Percentiles rank a stretch among this genome's conserved stretches.
Conservation (phyloP, 37 sponge, comb jelly and placozoan species). For the Spongilla lacustris region DNA sequence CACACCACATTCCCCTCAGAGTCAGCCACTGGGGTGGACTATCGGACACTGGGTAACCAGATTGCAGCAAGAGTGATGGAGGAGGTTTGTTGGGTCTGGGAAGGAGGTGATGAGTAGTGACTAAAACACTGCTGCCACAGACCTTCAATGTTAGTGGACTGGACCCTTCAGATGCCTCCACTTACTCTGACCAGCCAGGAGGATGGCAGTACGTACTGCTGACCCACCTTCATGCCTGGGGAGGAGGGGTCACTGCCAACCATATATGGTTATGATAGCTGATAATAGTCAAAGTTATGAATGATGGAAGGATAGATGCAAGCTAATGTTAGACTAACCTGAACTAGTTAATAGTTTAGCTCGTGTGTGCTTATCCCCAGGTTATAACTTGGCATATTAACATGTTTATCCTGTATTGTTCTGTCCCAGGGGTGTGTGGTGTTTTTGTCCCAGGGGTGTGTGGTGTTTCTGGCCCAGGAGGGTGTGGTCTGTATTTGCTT, state of each 20-base stretch:
- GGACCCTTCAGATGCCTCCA: conserved; percentile 38
- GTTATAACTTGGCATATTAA: no score
- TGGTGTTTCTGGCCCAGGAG: no score
- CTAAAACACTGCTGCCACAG: background rate
- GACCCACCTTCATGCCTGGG: background rate
- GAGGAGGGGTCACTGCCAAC: no score
- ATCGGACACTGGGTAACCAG: conserved; percentile 79
- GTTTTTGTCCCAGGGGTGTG: no score
- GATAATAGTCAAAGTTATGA: no score
- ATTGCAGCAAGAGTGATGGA: conserved; percentile 67
- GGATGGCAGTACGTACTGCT: conserved; percentile 73
- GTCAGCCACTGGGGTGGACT: conserved; percentile 53
- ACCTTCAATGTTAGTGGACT: conserved; percentile 55
- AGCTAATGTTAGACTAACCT: no score
- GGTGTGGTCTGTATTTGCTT: background rate
- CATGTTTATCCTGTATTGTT: no score
- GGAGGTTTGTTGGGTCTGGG: conserved; percentile 54
- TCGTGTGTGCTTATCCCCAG: no score
- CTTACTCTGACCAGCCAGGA: conserved; percentile 30
- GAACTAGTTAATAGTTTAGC: no score
- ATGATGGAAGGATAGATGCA: no score
- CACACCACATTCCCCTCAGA: conserved; percentile 18
- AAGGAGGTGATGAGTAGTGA: background rate
- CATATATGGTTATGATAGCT: no score
- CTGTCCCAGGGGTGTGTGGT: no score